phyloP scores from a whole-genome alignment of 2,888 invertebrate species.

The Asteroscopus sphinx region DNA sequence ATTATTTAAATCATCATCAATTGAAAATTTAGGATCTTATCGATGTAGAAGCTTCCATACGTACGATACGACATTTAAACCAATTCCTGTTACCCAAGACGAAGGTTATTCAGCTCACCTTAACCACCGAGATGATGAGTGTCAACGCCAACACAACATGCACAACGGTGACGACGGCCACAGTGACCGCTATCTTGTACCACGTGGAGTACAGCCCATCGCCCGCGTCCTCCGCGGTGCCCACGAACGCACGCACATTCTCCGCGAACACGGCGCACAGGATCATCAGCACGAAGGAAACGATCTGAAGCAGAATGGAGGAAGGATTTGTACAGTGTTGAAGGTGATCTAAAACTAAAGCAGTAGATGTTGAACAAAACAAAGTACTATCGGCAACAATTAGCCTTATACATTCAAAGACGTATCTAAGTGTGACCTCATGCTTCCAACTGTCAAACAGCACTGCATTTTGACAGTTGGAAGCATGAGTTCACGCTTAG shows the following conservation, averaged over 20 bases:
- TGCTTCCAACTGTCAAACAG: too few species aligned
- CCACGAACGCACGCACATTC: slow-evolving; percentile 58
- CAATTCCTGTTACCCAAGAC: too few species aligned
- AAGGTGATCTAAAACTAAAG: background rate
- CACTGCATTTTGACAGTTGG: too few species aligned
- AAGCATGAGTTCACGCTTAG: too few species aligned
- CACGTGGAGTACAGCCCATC: slow-evolving; percentile 71
- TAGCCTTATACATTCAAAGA: too few species aligned
- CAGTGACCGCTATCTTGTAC: slow-evolving; percentile 65
- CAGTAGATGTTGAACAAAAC: background rate
- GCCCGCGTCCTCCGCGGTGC: slow-evolving; percentile 71
- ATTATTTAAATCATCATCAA: too few species aligned
- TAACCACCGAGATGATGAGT: slow-evolving; percentile 68
- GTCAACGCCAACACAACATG: slow-evolving; percentile 74
- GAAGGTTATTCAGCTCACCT: too few species aligned
- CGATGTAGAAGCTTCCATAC: too few species aligned
- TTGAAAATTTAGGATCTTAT: too few species aligned
- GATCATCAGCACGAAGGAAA: slow-evolving; percentile 68
- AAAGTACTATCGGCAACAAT: too few species aligned
- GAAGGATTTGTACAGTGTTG: background rate
- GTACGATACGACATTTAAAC: too few species aligned
- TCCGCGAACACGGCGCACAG: slow-evolving; percentile 72
- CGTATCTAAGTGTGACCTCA: too few species aligned
- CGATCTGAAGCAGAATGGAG: slow-evolving; percentile 64
- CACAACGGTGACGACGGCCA: slow-evolving; percentile 66